Conservation (phyloP, 2,888 invertebrate genomes). For the Eilema depressum region DNA sequence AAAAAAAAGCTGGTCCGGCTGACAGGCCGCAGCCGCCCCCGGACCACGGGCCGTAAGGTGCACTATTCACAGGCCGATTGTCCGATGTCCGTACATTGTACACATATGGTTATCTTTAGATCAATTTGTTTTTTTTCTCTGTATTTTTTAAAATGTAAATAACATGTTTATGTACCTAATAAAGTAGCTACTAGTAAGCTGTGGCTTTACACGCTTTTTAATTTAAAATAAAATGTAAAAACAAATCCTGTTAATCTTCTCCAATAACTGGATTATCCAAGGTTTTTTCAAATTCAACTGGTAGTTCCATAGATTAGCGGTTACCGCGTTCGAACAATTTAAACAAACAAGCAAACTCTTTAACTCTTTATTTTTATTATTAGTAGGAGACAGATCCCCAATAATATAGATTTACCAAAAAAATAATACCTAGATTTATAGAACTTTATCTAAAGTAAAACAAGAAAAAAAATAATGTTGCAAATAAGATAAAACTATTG, state of each 20-base stretch:
- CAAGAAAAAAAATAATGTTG: too few species aligned
- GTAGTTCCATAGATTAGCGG: neutral
- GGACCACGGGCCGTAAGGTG: constrained; percentile 54
- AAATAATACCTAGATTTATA: too few species aligned
- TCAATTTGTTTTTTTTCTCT: neutral
- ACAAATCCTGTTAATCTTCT: neutral
- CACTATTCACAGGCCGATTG: constrained; percentile 51
- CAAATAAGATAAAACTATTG: too few species aligned
- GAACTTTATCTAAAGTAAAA: too few species aligned
- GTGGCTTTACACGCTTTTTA: neutral
- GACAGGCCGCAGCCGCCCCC: constrained; percentile 69
- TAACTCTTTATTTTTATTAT: too few species aligned
- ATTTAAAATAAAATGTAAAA: neutral
- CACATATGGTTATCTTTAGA: neutral
- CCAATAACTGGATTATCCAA: neutral
- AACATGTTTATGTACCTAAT: neutral
- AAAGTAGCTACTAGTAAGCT: neutral
- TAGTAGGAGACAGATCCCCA: too few species aligned
- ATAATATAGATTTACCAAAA: too few species aligned
- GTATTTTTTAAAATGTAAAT: neutral
- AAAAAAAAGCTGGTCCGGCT: constrained; percentile 71
- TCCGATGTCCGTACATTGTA: constrained; percentile 8
- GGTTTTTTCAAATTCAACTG: neutral
- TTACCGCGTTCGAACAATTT: too few species aligned
- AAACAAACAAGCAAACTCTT: too few species aligned